Conservation (phyloP, 1,140 invertebrate genomes). For the Drepana arcuata region DNA sequence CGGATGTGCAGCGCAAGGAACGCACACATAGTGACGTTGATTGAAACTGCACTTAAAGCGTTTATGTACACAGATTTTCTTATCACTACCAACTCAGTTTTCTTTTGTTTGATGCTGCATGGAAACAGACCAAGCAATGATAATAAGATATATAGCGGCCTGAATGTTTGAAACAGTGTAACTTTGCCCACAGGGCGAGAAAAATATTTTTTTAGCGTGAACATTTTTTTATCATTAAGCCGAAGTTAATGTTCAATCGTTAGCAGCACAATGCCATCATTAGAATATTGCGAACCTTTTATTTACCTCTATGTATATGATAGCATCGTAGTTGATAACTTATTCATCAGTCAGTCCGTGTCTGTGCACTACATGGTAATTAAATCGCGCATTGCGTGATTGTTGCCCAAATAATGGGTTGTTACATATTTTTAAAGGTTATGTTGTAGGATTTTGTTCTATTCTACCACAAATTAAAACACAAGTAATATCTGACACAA, state of each 20-base stretch:
- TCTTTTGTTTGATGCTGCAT: constrained; percentile 30
- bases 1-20: constrained; percentile 29
- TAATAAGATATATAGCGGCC: constrained; percentile 30
- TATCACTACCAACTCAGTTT: constrained; percentile 21
- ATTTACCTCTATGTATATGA: no score
- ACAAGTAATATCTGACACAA: no score
- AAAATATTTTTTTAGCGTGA: constrained; percentile 13
- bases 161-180: no score
- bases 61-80: constrained; percentile 40
- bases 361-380: constrained; percentile 10
- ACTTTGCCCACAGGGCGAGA: no score
- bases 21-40: constrained; percentile 16
- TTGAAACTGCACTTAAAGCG: constrained; percentile 24
- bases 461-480: no score
- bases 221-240: constrained; percentile 12
- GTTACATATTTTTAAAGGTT: no score
- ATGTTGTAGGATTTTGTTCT: no score
- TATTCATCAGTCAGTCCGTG: constrained; percentile 16
- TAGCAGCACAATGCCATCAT: constrained; percentile 4
- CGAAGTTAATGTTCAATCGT: no score
- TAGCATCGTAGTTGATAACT: constrained; percentile 16
- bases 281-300: no score
- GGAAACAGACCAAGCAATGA: constrained; percentile 38
- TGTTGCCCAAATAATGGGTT: no score
- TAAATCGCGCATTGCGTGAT: no score